phyloP scores from a whole-genome alignment of 2,797 vertebrate species.

The Brachymystax lenok region DNA sequence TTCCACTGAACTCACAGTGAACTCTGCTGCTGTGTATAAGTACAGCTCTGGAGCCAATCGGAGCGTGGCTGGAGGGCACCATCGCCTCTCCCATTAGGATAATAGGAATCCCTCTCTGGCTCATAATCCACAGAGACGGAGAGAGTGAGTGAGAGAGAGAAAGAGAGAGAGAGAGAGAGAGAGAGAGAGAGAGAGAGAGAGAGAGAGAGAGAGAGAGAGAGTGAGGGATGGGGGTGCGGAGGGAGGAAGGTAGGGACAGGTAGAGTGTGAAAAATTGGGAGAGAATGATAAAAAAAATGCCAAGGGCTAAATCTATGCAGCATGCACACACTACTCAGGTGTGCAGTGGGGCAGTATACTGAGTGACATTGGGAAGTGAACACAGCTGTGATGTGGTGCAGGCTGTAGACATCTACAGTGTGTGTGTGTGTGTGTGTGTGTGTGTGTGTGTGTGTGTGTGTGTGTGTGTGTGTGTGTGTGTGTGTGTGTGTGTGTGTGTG shows the following conservation, averaged over 20 bases:
- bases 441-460: slow-evolving; percentile 14
- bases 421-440: slow-evolving; percentile 11
- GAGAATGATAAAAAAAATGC: not conserved
- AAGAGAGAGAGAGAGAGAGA: not conserved
- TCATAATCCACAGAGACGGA: slow-evolving; percentile 73
- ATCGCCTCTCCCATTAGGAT: slow-evolving; percentile 94
- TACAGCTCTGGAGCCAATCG: slow-evolving; percentile 91
- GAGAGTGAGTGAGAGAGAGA: too few relatives aligned
- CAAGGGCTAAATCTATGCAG: slow-evolving; percentile 9
- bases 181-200: not conserved
- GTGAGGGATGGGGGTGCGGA: not conserved
- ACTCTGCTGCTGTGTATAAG: slow-evolving; percentile 88
- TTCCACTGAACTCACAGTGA: slow-evolving; percentile 90
- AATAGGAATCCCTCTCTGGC: slow-evolving; percentile 92
- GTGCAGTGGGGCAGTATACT: not conserved
- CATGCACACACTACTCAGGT: not conserved
- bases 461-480: slow-evolving; percentile 11
- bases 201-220: not conserved
- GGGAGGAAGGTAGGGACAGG: not conserved
- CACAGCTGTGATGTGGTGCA: slow-evolving; percentile 1
- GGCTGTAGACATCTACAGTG: not conserved
- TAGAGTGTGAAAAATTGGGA: not conserved
- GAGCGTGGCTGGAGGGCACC: slow-evolving; percentile 88
- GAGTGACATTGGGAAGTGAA: not conserved
- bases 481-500: slow-evolving; percentile 14